Evolutionary conservation across 2,113 vertebrate genomes (phyloP), one percentile per base, ranked within the genome.

Genomic region (Mixornis gularis): DNA sequence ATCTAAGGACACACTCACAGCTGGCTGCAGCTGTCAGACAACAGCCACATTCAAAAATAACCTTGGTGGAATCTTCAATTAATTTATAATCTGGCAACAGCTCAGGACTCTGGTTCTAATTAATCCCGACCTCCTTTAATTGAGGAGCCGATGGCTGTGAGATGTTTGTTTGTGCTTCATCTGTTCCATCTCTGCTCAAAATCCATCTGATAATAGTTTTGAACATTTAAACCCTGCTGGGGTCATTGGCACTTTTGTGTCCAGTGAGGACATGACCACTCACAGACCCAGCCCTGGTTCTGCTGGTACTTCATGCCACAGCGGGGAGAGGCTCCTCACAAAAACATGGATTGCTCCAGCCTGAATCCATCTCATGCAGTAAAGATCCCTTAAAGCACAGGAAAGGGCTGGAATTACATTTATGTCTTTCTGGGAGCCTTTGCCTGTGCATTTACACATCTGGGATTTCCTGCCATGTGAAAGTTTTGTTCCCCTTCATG

Each of bases 391-490:
- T 16, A 34, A 17, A 77, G 30, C 73, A 48, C 91, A 90, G 88
- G 87, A 81, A 89, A 66, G 63, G 74, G 66, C 80, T 69, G 69
- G 15, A 55, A 43, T 40, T 25, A 27, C 6, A 3, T 22, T 59
- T 65, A 3, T 70, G 70, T 58, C 86, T 89, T 55, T 58, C 90
- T 89, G 94, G 80, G 92, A 95, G 80, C 80, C 68, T 91, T 83
- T 92, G 89, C 69, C 86, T 86, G 83, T 74, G 93, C 65, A 72
- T 73, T 89, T 85, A 79, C 96, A 96, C 95, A 96, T 90, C 89
- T 96, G 88, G 73, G 88, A 72, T 87, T 94, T 95, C 94, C 94
- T 96, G 84, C 96, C 96, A 53, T 91, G 86, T 79, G 84, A 79
- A 93, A 93, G 74, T 53, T 72, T 73, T 56, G 70, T 32, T 89